These are phyloP conservation scores for Baryphthengus martii DNA, from an alignment of 2,113 vertebrate genomes.

Conservation along the genomic window DNA sequence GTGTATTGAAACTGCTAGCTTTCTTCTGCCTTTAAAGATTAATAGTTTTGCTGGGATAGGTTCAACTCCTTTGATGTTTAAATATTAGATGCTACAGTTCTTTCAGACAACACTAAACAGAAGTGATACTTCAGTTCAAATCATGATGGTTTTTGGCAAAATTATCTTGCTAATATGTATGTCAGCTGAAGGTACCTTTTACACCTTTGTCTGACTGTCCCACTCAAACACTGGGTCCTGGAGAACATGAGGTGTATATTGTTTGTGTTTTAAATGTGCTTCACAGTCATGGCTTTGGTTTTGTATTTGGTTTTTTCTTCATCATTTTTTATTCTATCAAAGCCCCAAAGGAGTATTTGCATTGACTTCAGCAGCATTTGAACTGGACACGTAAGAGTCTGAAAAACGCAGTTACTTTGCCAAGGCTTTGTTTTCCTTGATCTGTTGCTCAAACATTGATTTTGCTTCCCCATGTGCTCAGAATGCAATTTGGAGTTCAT, in stretches of 20 bases:
- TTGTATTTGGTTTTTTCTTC: neutral
- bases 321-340: neutral
- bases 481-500: neutral
- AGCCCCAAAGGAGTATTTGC: neutral
- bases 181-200: neutral
- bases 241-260: neutral
- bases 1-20: neutral
- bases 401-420: neutral
- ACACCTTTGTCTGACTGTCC: neutral
- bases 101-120: neutral
- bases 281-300: neutral
- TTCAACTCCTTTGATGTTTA: constrained; percentile 31
- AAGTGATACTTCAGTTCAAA: neutral
- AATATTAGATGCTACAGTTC: neutral
- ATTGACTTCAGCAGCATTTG: neutral
- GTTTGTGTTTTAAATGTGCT: neutral
- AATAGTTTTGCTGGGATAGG: neutral
- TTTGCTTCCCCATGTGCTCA: neutral
- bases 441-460: constrained; percentile 7
- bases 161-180: neutral
- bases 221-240: neutral
- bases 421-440: neutral
- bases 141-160: neutral
- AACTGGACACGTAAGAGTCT: neutral
- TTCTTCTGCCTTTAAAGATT: constrained; percentile 5